These are phyloP conservation scores for Tricholauxania praeusta DNA, from an alignment of 2,888 invertebrate species.

Conservation along the genomic window DNA sequence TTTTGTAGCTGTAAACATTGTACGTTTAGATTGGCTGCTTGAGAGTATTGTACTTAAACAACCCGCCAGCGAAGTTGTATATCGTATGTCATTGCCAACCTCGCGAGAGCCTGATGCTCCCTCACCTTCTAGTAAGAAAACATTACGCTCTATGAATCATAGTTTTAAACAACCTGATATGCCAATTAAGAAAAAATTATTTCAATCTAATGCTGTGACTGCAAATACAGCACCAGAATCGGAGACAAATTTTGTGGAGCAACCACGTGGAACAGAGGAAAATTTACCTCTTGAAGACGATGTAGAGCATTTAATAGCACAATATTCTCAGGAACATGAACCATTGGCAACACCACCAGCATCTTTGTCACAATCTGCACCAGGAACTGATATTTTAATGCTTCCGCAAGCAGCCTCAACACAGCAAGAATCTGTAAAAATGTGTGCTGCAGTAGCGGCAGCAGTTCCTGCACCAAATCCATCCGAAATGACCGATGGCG, in stretches of 20 bases:
- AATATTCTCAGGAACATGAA: constrained; percentile 62
- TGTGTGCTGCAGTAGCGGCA: background rate
- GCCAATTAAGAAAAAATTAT: constrained; percentile 61
- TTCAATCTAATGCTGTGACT: constrained; percentile 41
- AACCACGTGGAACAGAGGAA: constrained; percentile 13
- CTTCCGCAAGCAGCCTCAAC: constrained; percentile 53
- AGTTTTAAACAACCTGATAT: constrained; percentile 64
- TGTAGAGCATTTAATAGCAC: constrained; percentile 57
- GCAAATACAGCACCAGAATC: constrained; percentile 22
- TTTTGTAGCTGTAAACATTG: constrained; percentile 65
- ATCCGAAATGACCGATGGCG: constrained; percentile 52
- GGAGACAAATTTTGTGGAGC: background rate
- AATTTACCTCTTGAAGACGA: constrained; percentile 45
- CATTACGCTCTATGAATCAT: constrained; percentile 65
- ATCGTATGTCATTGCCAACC: constrained; percentile 59
- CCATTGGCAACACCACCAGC: constrained; percentile 50
- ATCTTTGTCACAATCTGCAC: constrained; percentile 55
- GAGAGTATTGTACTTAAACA: constrained; percentile 76
- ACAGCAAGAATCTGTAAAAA: constrained; percentile 35
- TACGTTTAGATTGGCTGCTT: constrained; percentile 81
- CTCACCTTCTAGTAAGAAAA: constrained; percentile 74
- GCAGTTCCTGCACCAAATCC: constrained; percentile 17
- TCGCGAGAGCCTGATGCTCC: constrained; percentile 66
- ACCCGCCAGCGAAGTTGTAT: constrained; percentile 69
- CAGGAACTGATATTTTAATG: constrained; percentile 13